Base-by-base conservation (phyloP, 2,888 invertebrate species). In the Punctoribates punctum region DNA sequence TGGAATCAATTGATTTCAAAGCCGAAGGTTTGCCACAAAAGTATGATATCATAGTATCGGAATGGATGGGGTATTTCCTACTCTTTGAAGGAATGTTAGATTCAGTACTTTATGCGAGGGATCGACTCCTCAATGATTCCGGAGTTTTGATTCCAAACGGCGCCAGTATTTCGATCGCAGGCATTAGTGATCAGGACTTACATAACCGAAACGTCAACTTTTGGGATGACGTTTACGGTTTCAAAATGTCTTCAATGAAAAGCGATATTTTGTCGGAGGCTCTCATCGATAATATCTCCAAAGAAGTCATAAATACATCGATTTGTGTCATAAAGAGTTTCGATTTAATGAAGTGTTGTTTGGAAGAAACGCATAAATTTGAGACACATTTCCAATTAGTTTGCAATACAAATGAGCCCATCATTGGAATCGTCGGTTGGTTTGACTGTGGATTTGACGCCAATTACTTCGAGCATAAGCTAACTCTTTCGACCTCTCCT, bases 21-120 rank as follows among this genome's bases (percentile, higher is more conserved):
- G n/a, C 20, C n/a, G 23, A 73, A 15, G 34, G n/a, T 48, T 57
- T 76, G 27, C 76, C 76, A 17, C 79, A 60, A 20, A 65, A 82
- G 81, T 84, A 85, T 23, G 96, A 98, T 83, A 89, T 96, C 6
- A 93, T 98, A 80, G 90, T 98, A 3, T 96, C 96, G 0, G 97
- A 98, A 84, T 98, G 96, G 96, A 98, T 98, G 97, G 97, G 97
- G 0, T 98, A 98, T 84, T 96, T 97, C 83, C 86, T 98, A 57
- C 85, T 97, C 1, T 97, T 94, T 84, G 97, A 98, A 86, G 96
- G 94, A 65, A 98, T 98, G 97, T 83, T 97, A 77, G 96, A 96
- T 82, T 93, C 94, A 83, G 90, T 97, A 15, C 89, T 98, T 79
- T 91, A 91, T 84, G 94, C 94, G 0, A 88, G 95, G 81, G 90